Evolutionary conservation across 2,888 invertebrate genomes (phyloP).

Genomic region (Apodemia mormo): DNA sequence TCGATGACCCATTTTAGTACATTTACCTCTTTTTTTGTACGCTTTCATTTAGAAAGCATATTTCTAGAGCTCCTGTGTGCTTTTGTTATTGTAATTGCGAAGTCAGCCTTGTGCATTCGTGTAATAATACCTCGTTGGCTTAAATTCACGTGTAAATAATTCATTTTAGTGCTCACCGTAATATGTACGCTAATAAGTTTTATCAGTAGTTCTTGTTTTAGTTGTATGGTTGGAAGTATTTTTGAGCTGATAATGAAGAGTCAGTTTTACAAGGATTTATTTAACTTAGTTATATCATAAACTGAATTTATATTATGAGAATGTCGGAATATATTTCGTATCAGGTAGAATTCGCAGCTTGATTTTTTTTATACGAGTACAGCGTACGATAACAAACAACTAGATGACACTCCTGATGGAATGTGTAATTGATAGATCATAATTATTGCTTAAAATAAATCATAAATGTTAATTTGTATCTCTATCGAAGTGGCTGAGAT

Average conservation of each 20-base stretch:
- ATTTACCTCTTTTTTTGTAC: conserved; percentile 53
- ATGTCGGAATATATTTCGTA: no score
- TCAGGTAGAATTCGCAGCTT: no score
- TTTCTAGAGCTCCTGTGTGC: conserved; percentile 46
- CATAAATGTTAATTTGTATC: neutral
- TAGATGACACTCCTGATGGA: no score
- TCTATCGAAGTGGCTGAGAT: neutral
- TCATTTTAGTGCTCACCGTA: conserved; percentile 18
- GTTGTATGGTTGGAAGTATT: neutral
- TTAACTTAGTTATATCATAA: no score
- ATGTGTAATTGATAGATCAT: no score
- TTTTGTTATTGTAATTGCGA: conserved; percentile 54
- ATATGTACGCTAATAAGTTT: conserved; percentile 14
- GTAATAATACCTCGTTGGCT: conserved; percentile 22
- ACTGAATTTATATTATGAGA: no score
- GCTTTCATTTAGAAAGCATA: conserved; percentile 50
- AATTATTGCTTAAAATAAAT: neutral
- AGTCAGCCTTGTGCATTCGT: conserved; percentile 27
- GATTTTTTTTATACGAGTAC: no score
- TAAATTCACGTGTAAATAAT: conserved; percentile 22
- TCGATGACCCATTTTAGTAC: conserved; percentile 65
- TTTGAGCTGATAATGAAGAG: conserved; percentile 4
- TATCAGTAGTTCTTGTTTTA: neutral
- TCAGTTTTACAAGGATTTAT: neutral
- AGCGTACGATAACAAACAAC: no score